phyloP scores from a whole-genome alignment of 2,113 vertebrate genomes.

The Callionymus lyra region DNA sequence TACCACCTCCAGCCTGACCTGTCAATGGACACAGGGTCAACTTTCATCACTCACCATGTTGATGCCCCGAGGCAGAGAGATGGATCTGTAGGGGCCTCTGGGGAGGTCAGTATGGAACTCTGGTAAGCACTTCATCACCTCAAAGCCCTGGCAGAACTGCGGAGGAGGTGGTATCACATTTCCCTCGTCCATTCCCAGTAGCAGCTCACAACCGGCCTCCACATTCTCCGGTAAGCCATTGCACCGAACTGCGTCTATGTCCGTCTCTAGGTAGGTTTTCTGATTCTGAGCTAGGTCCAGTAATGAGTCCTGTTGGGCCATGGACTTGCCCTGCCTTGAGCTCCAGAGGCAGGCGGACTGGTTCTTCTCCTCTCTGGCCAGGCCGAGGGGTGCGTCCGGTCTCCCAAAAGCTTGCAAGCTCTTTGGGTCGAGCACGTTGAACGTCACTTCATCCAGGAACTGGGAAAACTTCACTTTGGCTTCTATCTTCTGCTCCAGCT shows the following conservation, averaged over 20 bases:
- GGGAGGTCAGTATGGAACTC: conserved; percentile 29
- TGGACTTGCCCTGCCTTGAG: conserved; percentile 8
- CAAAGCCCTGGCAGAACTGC: conserved; percentile 38
- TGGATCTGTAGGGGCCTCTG: conserved; percentile 48
- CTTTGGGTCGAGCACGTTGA: conserved; percentile 68
- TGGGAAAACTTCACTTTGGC: conserved; percentile 77
- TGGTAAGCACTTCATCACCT: conserved; percentile 25
- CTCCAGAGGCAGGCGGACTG: conserved; percentile 5
- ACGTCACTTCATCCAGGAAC: conserved; percentile 80
- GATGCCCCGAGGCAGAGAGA: conserved; percentile 55
- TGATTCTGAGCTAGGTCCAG: conserved; percentile 5
- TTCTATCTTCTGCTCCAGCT: conserved; percentile 59
- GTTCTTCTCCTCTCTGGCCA: conserved; percentile 17
- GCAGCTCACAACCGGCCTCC: conserved; percentile 17
- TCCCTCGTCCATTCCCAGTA: conserved; percentile 21
- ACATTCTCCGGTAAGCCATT: conserved; percentile 21
- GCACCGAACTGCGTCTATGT: conserved; percentile 57
- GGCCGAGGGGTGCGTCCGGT: conserved; percentile 9
- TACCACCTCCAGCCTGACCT: no score
- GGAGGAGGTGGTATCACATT: conserved; percentile 35
- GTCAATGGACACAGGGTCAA: neutral
- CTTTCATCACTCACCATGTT: conserved; percentile 59
- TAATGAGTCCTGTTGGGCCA: conserved; percentile 22
- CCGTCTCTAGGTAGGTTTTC: conserved; percentile 58
- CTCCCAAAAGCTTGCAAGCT: conserved; percentile 64